Evolutionary conservation across 2,113 vertebrate species (phyloP).

Genomic region (Thermophis baileyi): DNA sequence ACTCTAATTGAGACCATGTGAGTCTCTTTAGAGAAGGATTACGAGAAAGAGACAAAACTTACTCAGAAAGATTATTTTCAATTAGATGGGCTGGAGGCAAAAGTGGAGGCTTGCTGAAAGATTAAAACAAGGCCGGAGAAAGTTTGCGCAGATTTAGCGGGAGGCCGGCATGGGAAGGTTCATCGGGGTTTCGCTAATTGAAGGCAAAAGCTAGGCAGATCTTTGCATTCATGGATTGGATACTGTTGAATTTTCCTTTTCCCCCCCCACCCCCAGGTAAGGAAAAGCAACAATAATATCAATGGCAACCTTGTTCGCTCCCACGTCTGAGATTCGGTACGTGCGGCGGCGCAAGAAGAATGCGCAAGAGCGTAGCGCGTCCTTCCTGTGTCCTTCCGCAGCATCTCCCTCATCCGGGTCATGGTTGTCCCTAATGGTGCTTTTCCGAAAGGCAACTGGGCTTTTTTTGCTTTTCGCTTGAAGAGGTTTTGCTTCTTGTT

Average conservation of each 20-base stretch:
- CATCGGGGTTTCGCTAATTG: conserved; percentile 73
- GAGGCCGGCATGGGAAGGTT: conserved; percentile 69
- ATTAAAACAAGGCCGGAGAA: conserved; percentile 82
- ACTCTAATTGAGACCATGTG: conserved; percentile 99
- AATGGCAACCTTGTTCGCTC: accelerated
- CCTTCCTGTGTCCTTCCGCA: accelerated
- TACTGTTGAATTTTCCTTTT: conserved; percentile 37
- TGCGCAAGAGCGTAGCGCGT: not conserved
- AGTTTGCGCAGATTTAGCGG: conserved; percentile 74
- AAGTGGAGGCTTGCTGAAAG: conserved; percentile 82
- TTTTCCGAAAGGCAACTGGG: too few species aligned
- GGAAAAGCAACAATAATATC: not conserved
- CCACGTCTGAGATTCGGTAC: not conserved
- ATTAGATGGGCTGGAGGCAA: conserved; percentile 97
- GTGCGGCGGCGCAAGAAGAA: not conserved
- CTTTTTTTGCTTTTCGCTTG: too few species aligned
- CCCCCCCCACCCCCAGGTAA: not conserved
- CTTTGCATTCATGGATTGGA: conserved; percentile 66
- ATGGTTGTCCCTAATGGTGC: too few species aligned
- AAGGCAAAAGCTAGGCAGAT: conserved; percentile 71
- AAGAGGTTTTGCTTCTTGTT: too few species aligned
- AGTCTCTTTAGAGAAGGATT: conserved; percentile 87
- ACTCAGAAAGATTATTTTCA: conserved; percentile 95
- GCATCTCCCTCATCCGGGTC: not conserved
- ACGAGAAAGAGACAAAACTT: conserved; percentile 91